Conservation (phyloP, 2,113 vertebrate species). For the Pomatostomus ruficeps region DNA sequence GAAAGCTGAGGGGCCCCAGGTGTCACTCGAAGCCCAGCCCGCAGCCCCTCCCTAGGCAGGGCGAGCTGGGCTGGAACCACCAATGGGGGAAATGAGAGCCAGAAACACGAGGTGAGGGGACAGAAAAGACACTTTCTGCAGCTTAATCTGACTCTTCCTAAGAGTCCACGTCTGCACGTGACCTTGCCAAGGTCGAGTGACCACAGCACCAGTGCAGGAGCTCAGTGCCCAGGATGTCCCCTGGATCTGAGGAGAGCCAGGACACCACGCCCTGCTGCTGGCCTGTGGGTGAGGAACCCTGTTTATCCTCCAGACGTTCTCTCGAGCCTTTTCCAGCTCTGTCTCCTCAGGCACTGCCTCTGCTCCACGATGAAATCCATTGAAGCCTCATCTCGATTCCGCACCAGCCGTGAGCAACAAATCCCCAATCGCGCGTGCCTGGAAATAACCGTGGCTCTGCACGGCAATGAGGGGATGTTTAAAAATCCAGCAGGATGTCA, state of each 20-base stretch:
- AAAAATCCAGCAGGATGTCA: neutral
- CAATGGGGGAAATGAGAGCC: rapidly evolving
- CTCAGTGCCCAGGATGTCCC: rapidly evolving
- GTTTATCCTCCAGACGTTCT: neutral
- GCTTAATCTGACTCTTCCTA: rapidly evolving
- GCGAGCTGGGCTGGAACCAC: neutral
- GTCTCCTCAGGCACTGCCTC: neutral
- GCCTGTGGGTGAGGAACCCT: neutral
- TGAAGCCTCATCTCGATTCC: neutral
- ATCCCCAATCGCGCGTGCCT: neutral
- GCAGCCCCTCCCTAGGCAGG: neutral
- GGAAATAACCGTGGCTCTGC: neutral
- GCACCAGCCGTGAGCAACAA: neutral
- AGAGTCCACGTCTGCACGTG: rapidly evolving
- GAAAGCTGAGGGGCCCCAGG: neutral
- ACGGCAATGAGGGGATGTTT: neutral
- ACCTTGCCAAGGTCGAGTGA: neutral
- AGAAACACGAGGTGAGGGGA: rapidly evolving
- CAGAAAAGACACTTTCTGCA: neutral
- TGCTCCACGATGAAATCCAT: neutral
- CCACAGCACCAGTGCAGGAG: rapidly evolving
- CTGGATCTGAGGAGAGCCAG: neutral
- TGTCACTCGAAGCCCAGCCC: rapidly evolving
- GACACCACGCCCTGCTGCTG: rapidly evolving
- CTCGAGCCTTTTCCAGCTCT: neutral